Evolutionary conservation across 1,140 invertebrate genomes (phyloP).

Genomic region (Macrosteles quadrilineatus): DNA sequence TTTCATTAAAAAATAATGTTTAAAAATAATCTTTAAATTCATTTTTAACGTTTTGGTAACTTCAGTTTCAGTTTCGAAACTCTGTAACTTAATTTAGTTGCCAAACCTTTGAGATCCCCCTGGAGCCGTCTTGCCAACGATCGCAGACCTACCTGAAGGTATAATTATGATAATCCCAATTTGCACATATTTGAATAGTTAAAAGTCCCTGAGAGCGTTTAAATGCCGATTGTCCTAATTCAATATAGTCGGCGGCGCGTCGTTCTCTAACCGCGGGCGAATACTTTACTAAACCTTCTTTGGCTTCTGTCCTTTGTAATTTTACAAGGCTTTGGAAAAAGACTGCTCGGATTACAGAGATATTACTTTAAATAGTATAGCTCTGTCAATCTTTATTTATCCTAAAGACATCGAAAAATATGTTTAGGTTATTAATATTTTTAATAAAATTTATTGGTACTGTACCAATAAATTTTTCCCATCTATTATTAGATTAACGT

Average conservation of each 20-base stretch:
- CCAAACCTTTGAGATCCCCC: slow-evolving; percentile 4
- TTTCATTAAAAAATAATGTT: not conserved
- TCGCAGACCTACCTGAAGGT: not conserved
- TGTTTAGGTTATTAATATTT: too few relatives aligned
- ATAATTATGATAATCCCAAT: slow-evolving; percentile 27
- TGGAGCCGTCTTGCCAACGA: not conserved
- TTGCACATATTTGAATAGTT: slow-evolving; percentile 29
- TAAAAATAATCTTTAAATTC: not conserved
- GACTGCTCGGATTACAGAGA: too few relatives aligned
- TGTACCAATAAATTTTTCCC: too few relatives aligned
- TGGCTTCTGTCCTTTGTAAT: too few relatives aligned
- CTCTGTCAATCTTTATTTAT: too few relatives aligned
- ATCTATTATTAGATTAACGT: too few relatives aligned
- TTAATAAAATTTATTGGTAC: too few relatives aligned
- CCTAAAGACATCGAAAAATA: too few relatives aligned
- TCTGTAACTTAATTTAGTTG: slow-evolving; percentile 14
- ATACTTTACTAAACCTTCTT: too few relatives aligned
- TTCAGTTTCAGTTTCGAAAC: slow-evolving; percentile 1
- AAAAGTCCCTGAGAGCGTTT: not conserved
- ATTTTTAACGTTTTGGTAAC: not conserved
- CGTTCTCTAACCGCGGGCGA: too few relatives aligned
- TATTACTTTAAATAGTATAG: too few relatives aligned
- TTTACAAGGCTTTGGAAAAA: too few relatives aligned
- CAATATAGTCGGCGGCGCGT: slow-evolving; percentile 14
- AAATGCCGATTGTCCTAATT: slow-evolving; percentile 28